Base-by-base conservation (phyloP, 2,888 invertebrate genomes). In the Trichogramma evanescens region DNA sequence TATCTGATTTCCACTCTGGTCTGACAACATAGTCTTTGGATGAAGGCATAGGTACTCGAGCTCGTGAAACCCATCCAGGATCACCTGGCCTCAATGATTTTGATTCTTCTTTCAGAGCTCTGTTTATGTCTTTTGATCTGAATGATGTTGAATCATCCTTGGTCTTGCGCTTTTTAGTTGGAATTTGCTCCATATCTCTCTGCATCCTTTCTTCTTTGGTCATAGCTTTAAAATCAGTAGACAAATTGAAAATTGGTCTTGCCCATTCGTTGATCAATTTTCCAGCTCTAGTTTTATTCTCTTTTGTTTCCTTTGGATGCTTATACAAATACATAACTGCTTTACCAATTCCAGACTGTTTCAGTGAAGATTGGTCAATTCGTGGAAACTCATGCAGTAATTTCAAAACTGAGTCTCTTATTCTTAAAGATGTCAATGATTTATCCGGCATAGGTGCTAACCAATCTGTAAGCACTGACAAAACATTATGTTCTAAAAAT, bases 271-370 rank as follows among this genome's bases (percentile, higher is more conserved):
- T 95, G 67, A 98, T 97, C 66, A 98, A 84, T 66, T 91, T 87
- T 1, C 95, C 94, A 63, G 96, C 95, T 57, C 89, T 84, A 74
- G 91, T 91, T 73, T 90, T 89, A 80, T 98, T 98, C 61, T 86
- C 84, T 78, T 95, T 95, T 0, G 93, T 92, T 82, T 99, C 99
- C 78, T 90, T 92, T 0, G 99, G 98, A 79, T 99, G 98, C 78
- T 99, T 99, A 80, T 95, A 98, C 56, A 99, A 83, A 81, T 98
- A 97, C 99, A 99, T 99, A 1, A 99, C 94, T 49, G 99, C 98
- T 80, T 98, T 98, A 59, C 98, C 98, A 68, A 98, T 94, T 40
- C 97, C 97, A 6, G 96, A 95, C 75, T 93, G 93, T 78, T 96
- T 96, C 68, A 99, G 81, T 61, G 92, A 88, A 49, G 89, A 86